A percentile compares a stretch with the other conserved stretches of the same genome.
phyloP scores from a whole-genome alignment of 1,140 invertebrate species.

The Sitodiplosis mosellana region DNA sequence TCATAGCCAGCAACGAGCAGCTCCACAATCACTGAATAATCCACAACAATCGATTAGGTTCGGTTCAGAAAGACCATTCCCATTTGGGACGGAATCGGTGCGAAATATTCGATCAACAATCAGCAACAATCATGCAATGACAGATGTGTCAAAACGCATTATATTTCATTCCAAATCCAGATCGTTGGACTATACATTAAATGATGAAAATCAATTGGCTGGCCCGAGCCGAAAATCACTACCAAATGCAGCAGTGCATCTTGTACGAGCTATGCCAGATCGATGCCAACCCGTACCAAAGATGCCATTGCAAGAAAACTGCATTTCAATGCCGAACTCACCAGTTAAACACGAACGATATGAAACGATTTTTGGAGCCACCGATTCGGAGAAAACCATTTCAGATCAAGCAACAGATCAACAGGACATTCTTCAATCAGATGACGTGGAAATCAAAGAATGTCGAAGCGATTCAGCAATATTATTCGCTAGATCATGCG shows the following conservation, averaged over 20 bases:
- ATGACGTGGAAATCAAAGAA: constrained; percentile 7
- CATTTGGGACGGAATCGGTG: neutral
- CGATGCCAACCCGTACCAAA: constrained; percentile 7
- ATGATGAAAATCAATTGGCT: too few relatives aligned
- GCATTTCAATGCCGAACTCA: too few relatives aligned
- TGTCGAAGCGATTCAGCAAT: constrained; percentile 13
- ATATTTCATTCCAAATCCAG: constrained; percentile 8
- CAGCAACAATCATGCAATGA: neutral
- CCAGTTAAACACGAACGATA: too few relatives aligned
- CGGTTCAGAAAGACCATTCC: neutral
- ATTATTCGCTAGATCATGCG: constrained; percentile 15
- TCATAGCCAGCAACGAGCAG: too few relatives aligned
- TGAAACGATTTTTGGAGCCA: constrained; percentile 7
- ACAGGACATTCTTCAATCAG: constrained; percentile 9
- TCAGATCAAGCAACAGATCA: constrained; percentile 11
- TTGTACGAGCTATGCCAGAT: constrained; percentile 31
- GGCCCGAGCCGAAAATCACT: too few relatives aligned
- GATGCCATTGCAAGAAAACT: neutral
- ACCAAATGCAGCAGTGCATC: constrained; percentile 5
- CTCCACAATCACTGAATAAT: too few relatives aligned
- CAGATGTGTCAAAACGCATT: constrained; percentile 3
- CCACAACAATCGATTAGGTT: neutral
- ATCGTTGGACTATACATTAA: neutral
- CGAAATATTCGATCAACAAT: neutral
- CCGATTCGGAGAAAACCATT: too few relatives aligned